Percentiles rank a stretch among this genome's conserved stretches.
phyloP scores from a whole-genome alignment of 1,140 invertebrate species.

The Brachionus rotundiformis region DNA sequence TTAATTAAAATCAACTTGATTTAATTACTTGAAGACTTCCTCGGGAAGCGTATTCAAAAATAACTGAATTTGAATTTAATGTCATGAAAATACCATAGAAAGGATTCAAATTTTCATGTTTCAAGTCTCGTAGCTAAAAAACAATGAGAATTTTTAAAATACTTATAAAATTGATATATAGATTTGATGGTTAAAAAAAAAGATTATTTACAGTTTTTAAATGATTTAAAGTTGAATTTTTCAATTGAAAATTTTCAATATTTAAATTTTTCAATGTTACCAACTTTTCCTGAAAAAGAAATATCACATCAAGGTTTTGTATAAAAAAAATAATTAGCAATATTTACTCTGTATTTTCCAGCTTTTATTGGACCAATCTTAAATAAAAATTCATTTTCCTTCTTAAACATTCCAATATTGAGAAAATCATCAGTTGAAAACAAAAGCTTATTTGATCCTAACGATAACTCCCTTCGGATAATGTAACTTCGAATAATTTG shows the following conservation, averaged over 20 bases:
- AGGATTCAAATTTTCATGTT: conserved; percentile 82
- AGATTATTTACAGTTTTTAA: conserved; percentile 70
- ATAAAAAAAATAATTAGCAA: conserved; percentile 22
- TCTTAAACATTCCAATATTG: conserved; percentile 54
- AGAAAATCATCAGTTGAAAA: conserved; percentile 54
- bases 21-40: conserved; percentile 73
- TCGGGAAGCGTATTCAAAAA: conserved; percentile 78
- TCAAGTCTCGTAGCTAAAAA: conserved; percentile 71
- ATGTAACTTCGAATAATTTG: background rate
- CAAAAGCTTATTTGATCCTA: background rate
- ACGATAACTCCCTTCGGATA: background rate
- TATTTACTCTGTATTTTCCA: conserved; percentile 9
- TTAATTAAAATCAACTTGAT: too few relatives aligned
- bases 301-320: conserved; percentile 52
- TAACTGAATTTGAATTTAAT: conserved; percentile 71
- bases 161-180: too few relatives aligned
- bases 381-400: background rate
- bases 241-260: conserved; percentile 71
- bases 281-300: conserved; percentile 78
- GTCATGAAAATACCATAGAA: conserved; percentile 76
- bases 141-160: background rate
- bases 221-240: conserved; percentile 75
- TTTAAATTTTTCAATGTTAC: conserved; percentile 76
- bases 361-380: background rate
- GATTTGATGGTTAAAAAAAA: too few relatives aligned